Evolutionary conservation across 1,140 invertebrate species (phyloP).

Genomic region (Macrocentrus cingulum): DNA sequence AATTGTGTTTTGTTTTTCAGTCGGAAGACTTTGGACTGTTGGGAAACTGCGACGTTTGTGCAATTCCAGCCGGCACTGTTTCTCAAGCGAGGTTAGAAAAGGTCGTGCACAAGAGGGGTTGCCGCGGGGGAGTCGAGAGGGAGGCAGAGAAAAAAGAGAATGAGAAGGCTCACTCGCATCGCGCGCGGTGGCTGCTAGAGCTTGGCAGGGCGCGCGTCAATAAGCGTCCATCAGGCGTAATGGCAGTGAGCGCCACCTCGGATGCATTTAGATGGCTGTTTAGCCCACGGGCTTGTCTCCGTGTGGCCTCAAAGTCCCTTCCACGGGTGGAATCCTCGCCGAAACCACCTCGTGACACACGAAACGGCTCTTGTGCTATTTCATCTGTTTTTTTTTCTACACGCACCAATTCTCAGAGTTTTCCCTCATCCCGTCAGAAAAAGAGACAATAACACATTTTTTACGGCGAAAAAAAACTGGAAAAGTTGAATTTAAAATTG

Average conservation of each 20-base stretch:
- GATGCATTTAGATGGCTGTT: slow-evolving; percentile 62
- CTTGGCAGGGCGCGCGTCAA: slow-evolving; percentile 55
- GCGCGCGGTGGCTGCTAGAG: slow-evolving; percentile 17
- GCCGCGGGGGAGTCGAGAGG: slow-evolving; percentile 4
- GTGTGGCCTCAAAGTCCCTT: slow-evolving; percentile 31
- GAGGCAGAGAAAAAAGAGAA: slow-evolving; percentile 37
- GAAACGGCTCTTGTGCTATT: no score
- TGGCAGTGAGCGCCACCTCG: slow-evolving; percentile 59
- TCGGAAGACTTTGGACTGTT: slow-evolving; percentile 15
- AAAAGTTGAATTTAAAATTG: no score
- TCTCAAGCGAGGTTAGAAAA: slow-evolving; percentile 21
- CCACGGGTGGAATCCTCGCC: no score
- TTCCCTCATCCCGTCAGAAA: no score
- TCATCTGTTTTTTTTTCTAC: no score
- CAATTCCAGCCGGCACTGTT: slow-evolving; percentile 32
- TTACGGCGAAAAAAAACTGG: no score
- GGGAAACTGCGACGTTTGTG: slow-evolving; percentile 35
- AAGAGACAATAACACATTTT: no score
- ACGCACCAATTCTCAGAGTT: no score
- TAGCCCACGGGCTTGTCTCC: slow-evolving; percentile 47
- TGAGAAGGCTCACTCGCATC: slow-evolving; percentile 26
- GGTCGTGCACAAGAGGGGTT: slow-evolving; percentile 20
- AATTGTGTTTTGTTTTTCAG: no score
- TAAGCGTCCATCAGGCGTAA: slow-evolving; percentile 61
- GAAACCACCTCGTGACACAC: no score